Evolutionary conservation across 2,797 vertebrate genomes (phyloP).

Genomic region (Hippocampus kuda): DNA sequence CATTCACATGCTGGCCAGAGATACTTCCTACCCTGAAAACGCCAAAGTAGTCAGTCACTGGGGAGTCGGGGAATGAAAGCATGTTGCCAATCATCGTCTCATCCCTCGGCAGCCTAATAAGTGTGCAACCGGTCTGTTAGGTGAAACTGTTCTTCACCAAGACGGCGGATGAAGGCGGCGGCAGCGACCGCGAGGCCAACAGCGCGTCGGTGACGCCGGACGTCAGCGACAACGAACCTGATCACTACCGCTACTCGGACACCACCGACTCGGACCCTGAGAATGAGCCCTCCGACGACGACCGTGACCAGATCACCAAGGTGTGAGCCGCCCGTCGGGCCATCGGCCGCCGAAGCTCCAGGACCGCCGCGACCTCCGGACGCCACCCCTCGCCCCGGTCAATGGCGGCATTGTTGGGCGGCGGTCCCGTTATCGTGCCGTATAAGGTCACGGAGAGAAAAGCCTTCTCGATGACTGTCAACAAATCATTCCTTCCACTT

Average conservation of each 20-base stretch:
- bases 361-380: too few species aligned
- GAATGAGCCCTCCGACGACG: constrained; percentile 99
- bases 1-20: too few species aligned
- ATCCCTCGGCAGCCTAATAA: background rate
- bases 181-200: constrained; percentile 77
- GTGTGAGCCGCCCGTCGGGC: constrained; percentile 69
- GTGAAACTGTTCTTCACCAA: constrained; percentile 99
- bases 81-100: too few species aligned
- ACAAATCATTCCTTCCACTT: background rate
- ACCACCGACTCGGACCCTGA: constrained; percentile 99
- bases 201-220: constrained; percentile 98
- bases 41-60: too few species aligned
- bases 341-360: too few species aligned
- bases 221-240: constrained; percentile 99
- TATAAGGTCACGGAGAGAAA: too few species aligned
- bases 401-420: too few species aligned
- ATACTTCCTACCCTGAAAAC: too few species aligned
- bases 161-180: constrained; percentile 91
- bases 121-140: constrained; percentile 53
- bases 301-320: constrained; percentile 99
- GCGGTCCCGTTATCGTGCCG: background rate
- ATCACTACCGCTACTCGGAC: constrained; percentile 99
- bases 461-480: too few species aligned
- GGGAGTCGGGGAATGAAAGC: too few species aligned
- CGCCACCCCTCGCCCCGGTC: too few species aligned